Evolutionary conservation across 2,888 invertebrate genomes (phyloP).

Genomic region (Drosophila prostipennis): DNA sequence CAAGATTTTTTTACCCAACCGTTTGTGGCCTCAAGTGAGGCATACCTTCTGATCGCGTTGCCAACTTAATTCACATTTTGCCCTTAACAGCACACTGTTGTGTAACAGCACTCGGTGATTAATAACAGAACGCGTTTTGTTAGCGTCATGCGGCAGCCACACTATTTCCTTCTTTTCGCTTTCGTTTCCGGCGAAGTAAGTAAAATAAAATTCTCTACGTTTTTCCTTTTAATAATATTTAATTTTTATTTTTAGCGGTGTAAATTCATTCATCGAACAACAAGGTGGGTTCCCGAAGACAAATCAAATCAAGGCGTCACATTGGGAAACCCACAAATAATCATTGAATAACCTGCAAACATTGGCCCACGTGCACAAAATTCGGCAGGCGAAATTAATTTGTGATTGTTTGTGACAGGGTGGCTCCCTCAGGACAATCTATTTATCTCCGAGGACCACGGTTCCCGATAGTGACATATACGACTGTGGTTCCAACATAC

Average conservation of each 20-base stretch:
- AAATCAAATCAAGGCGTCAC: background rate
- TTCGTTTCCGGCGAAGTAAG: too few relatives aligned
- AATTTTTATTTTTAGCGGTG: conserved; percentile 4
- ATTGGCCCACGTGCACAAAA: conserved; percentile 4
- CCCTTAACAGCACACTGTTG: background rate
- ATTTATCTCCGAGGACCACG: background rate
- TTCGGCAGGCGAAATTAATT: background rate
- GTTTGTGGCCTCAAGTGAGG: background rate
- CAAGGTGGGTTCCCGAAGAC: conserved; percentile 1
- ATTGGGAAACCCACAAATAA: background rate
- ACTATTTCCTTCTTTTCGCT: too few relatives aligned
- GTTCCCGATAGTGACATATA: background rate
- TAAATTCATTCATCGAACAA: conserved; percentile 15
- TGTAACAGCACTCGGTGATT: background rate
- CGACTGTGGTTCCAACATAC: background rate
- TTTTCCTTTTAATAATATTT: background rate
- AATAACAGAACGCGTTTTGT: conserved; percentile 1
- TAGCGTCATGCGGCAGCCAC: background rate
- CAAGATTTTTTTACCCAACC: too few relatives aligned
- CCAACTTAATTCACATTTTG: background rate
- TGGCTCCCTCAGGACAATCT: background rate
- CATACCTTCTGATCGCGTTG: background rate
- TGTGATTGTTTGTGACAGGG: background rate
- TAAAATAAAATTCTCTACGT: too few relatives aligned
- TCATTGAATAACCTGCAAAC: conserved; percentile 2